Evolutionary conservation across 2,888 invertebrate species (phyloP), one percentile per base, ranked within the genome.

Genomic region (Protophormia terraenovae): DNA sequence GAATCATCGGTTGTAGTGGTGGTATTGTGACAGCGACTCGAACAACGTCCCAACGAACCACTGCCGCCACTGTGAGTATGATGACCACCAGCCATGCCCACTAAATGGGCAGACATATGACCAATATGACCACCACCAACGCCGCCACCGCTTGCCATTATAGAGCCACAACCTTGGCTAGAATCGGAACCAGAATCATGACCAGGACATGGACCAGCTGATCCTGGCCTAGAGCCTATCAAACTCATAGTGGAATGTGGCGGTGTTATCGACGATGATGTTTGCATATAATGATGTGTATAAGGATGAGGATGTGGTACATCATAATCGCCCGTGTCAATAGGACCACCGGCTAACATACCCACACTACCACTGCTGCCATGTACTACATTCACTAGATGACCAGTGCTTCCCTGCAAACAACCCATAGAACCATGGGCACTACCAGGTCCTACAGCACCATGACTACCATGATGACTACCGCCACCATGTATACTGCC

Each of bases 271-370:
- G 93, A 92, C 22, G 93, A 91, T 69, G 92, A 91, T 58, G 93
- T 93, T 87, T 93, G 93, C 92, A 93, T 93, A 86, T 93, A 93
- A 87, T 93, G 93, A 89, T 93, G 93, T 69, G 93, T 93, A 88
- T 93, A 93, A 24, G 93, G 93, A 90, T 93, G 93, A 86, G 93
- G 93, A 90, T 93, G 93, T 50, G 93, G 93, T 67, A 93, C 93
- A 90, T 93, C 93, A 87, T 93, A 93, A 87, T 93, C 93, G 53
- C 93, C 93, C 7, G 93, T 93, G 84, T 93, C 93, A 69, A 92
- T 91, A 72, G 90, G 90, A 32, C 91, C 90, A 66, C 92, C 90
- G 19, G 92, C 89, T 73, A 92, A 89, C 90, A 92, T 91, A 41
- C 92, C 92, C 80, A 91, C 91, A 78, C 90, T 89, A 55, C 89